Conservation (phyloP, 2,888 invertebrate species). For the Polymixis flavicincta region DNA sequence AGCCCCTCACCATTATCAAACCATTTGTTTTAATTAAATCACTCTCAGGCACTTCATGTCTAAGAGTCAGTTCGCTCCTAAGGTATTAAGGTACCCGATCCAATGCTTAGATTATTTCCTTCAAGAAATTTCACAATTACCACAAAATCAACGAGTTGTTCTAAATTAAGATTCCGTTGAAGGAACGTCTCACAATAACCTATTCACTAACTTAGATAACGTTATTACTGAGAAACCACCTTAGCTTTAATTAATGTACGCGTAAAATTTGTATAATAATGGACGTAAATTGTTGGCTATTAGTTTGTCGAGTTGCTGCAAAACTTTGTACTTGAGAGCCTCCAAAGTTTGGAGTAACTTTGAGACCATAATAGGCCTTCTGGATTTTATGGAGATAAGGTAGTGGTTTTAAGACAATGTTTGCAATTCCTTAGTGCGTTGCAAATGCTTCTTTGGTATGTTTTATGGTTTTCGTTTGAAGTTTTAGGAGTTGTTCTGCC, state of each 20-base stretch:
- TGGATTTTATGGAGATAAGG: slow-evolving; percentile 51
- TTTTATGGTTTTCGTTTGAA: slow-evolving; percentile 17
- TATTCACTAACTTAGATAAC: slow-evolving; percentile 25
- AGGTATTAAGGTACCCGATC: neutral
- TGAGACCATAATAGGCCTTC: slow-evolving; percentile 41
- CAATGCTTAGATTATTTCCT: neutral
- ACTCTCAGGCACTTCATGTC: neutral
- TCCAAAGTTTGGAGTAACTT: slow-evolving; percentile 52
- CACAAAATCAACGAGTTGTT: neutral
- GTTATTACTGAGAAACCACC: slow-evolving; percentile 22
- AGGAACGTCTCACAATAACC: slow-evolving; percentile 25
- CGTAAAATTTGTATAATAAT: slow-evolving; percentile 59
- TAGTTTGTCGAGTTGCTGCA: slow-evolving; percentile 60
- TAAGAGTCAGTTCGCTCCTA: neutral
- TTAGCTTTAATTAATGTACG: slow-evolving; percentile 51
- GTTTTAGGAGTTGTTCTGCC: neutral
- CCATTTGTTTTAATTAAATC: neutral
- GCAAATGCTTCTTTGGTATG: slow-evolving; percentile 11
- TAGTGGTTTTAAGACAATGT: slow-evolving; percentile 31
- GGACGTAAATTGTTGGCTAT: slow-evolving; percentile 64
- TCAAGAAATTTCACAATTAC: neutral
- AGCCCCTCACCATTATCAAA: neutral
- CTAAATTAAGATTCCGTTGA: slow-evolving; percentile 5
- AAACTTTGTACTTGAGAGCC: slow-evolving; percentile 55
- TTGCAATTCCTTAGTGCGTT: slow-evolving; percentile 22